Evolutionary conservation across 2,888 invertebrate species (phyloP), one percentile per base, ranked within the genome.

Genomic region (Caenorhabditis uteleia): DNA sequence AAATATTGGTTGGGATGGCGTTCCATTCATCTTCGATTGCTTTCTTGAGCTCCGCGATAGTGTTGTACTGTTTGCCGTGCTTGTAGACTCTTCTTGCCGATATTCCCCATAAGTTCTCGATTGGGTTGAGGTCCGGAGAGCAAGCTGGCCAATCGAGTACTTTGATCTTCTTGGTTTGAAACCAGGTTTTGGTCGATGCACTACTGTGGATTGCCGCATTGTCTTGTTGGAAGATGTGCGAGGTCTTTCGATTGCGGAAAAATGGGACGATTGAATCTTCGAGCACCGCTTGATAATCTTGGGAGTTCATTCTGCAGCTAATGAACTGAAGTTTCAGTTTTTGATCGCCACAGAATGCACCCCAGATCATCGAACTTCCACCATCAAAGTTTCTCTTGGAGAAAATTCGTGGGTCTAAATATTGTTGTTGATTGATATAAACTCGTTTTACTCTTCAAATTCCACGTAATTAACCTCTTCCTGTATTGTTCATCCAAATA

Each of bases 151-250:
- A 31, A 12, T 20, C 21, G 10, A 33, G 12, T n/a, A n/a, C n/a
- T n/a, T n/a, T n/a, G n/a, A n/a, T n/a, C n/a, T n/a, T n/a, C n/a
- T n/a, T n/a, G n/a, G n/a, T n/a, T n/a, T n/a, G n/a, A n/a, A n/a
- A n/a, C n/a, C n/a, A n/a, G n/a, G n/a, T n/a, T n/a, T n/a, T n/a
- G n/a, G n/a, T n/a, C n/a, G n/a, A n/a, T n/a, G n/a, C n/a, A n/a
- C n/a, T n/a, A n/a, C n/a, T 1, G 29, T 54, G 54, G 23, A 54
- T 54, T 3, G 46, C 27, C 2, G 54, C 54, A 29, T 54, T 46
- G n/a, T 54, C 46, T 20, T 46, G 54, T 36, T 44, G 54, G 38
- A 54, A 54, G 18, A 16, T 47, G 20, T 54, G 46, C 5, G 23
- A 3, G 3, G 12, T 12, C 7, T 39, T 27, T 8, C 31, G 26